These are phyloP conservation scores for Trilocha varians DNA, from an alignment of 2,888 invertebrate species.

Conservation along the genomic window DNA sequence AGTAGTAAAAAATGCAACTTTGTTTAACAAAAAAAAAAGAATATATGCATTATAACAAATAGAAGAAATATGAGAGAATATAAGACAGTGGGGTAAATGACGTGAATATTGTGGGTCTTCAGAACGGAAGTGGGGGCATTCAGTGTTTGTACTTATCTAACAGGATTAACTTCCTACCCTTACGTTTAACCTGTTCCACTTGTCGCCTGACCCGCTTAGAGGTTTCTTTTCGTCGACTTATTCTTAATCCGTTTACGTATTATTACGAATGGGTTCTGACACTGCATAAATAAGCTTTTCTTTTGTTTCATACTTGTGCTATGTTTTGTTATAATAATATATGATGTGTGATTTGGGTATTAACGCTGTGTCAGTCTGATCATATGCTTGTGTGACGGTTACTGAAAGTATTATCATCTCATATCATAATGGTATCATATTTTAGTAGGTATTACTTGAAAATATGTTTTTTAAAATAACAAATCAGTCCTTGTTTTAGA, in stretches of 20 bases:
- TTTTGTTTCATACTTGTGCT: no score
- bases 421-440: no score
- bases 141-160: constrained; percentile 70
- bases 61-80: constrained; percentile 1
- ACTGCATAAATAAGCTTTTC: no score
- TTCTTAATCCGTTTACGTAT: constrained; percentile 35
- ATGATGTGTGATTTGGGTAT: no score
- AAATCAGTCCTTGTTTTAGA: no score
- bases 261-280: not conserved
- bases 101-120: constrained; percentile 64
- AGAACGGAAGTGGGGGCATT: constrained; percentile 59
- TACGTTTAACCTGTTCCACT: constrained; percentile 65
- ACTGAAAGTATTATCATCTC: no score
- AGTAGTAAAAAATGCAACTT: no score
- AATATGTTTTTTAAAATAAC: no score
- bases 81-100: constrained; percentile 66
- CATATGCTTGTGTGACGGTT: no score
- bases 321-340: no score
- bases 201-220: constrained; percentile 56
- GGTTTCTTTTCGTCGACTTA: constrained; percentile 58
- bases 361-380: no score
- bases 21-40: not conserved
- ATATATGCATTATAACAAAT: constrained; percentile 3
- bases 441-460: no score
- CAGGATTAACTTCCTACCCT: constrained; percentile 52